phyloP scores from a whole-genome alignment of 2,888 invertebrate species.

The Eristalinus sepulchralis region DNA sequence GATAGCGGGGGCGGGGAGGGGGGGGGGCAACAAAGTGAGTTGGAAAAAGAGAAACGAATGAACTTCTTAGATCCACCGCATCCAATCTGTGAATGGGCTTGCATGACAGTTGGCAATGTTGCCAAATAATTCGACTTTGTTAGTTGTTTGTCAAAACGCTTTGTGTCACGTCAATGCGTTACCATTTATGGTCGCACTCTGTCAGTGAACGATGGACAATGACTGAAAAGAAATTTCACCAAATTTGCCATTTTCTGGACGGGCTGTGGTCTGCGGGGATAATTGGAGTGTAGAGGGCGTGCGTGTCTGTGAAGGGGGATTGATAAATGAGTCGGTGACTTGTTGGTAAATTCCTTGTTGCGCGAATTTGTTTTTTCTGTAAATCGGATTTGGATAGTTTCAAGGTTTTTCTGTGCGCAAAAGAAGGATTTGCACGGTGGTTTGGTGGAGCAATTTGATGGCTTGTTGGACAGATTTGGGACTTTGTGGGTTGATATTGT shows the following conservation, averaged over 20 bases:
- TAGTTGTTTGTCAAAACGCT: conserved; percentile 10
- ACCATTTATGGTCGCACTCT: background rate
- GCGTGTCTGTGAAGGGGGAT: background rate
- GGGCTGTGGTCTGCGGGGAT: background rate
- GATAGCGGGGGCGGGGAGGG: too few relatives aligned
- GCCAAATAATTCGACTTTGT: background rate
- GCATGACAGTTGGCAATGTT: conserved; percentile 18
- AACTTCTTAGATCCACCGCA: conserved; percentile 9
- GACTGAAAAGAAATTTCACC: conserved; percentile 30
- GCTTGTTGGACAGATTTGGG: background rate
- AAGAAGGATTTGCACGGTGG: background rate
- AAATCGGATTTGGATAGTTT: background rate
- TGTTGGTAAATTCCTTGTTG: background rate
- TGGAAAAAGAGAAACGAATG: conserved; percentile 25
- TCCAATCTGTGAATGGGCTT: conserved; percentile 13
- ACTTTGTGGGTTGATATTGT: background rate
- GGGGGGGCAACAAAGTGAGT: background rate
- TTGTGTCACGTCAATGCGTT: conserved; percentile 1
- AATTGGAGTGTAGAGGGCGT: background rate
- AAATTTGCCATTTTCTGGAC: conserved; percentile 19
- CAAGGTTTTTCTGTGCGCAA: background rate
- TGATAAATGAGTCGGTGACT: background rate
- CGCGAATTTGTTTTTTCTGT: background rate
- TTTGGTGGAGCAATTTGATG: background rate
- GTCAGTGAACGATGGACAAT: background rate